Evolutionary conservation across 2,888 invertebrate genomes (phyloP).

Genomic region (Drosophila sordidapex): DNA sequence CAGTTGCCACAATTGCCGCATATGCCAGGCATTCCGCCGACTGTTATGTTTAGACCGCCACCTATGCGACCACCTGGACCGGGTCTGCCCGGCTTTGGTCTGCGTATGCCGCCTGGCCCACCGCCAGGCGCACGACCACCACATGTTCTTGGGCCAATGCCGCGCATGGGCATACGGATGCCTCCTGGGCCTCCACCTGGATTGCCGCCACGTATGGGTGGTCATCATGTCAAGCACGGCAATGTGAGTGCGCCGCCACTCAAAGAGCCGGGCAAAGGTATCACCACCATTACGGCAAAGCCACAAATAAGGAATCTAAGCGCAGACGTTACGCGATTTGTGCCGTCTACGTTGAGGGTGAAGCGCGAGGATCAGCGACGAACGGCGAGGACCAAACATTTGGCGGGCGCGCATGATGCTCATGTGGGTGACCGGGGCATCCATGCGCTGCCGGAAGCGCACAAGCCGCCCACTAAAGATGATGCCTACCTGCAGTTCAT

Average conservation of each 20-base stretch:
- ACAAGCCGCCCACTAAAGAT: slow-evolving; percentile 91
- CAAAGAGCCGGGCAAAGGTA: slow-evolving; percentile 88
- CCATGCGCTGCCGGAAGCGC: slow-evolving; percentile 75
- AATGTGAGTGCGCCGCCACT: slow-evolving; percentile 71
- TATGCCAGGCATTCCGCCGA: slow-evolving; percentile 79
- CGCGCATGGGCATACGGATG: slow-evolving; percentile 82
- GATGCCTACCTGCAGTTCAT: slow-evolving; percentile 99
- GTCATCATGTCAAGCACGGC: slow-evolving; percentile 86
- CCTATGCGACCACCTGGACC: slow-evolving; percentile 86
- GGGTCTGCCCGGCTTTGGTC: slow-evolving; percentile 75
- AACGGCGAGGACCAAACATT: slow-evolving; percentile 85
- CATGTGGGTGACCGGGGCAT: slow-evolving; percentile 18
- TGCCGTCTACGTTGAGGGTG: slow-evolving; percentile 96
- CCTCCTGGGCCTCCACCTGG: slow-evolving; percentile 86
- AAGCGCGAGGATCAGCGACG: slow-evolving; percentile 93
- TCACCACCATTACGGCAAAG: slow-evolving; percentile 97
- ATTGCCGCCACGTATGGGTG: slow-evolving; percentile 87
- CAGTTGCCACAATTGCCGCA: slow-evolving; percentile 84
- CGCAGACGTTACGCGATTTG: slow-evolving; percentile 97
- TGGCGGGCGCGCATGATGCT: slow-evolving; percentile 84
- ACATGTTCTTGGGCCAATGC: slow-evolving; percentile 66
- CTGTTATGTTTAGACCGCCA: slow-evolving; percentile 87
- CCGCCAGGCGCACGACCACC: slow-evolving; percentile 82
- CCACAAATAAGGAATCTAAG: slow-evolving; percentile 96
- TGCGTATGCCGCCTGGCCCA: slow-evolving; percentile 85